These are phyloP conservation scores for Hemicrepidius hirtus DNA, from an alignment of 2,888 invertebrate species.

Conservation along the genomic window DNA sequence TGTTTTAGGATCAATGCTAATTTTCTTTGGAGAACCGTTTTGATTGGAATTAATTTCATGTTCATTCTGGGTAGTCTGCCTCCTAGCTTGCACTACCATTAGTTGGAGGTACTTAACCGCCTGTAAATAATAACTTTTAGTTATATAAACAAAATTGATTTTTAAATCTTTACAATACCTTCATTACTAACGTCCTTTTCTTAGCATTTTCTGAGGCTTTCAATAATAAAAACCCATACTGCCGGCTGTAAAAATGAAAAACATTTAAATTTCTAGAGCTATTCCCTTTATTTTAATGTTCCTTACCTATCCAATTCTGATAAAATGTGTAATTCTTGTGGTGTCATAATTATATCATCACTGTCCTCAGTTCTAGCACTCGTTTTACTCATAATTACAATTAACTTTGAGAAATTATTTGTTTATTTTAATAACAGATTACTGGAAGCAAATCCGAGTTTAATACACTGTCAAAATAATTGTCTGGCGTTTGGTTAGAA, in stretches of 20 bases:
- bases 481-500: too few species aligned
- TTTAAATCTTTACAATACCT: conserved; percentile 71
- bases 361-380: conserved; percentile 63
- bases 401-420: not conserved
- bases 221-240: conserved; percentile 92
- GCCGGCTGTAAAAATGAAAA: conserved; percentile 81
- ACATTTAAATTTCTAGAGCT: conserved; percentile 37
- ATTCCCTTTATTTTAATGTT: conserved; percentile 22
- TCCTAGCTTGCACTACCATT: conserved; percentile 87
- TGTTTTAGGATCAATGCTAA: conserved; percentile 90
- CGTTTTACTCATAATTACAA: conserved; percentile 65
- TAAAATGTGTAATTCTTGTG: conserved; percentile 89
- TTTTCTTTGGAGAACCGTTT: conserved; percentile 74
- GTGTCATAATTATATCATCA: conserved; percentile 75
- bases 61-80: conserved; percentile 68
- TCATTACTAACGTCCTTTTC: conserved; percentile 87
- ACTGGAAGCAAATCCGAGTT: too few species aligned
- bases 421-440: too few species aligned
- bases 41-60: conserved; percentile 66
- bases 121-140: conserved; percentile 67
- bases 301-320: conserved; percentile 90
- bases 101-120: conserved; percentile 90
- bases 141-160: not conserved
- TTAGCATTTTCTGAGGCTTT: conserved; percentile 87
- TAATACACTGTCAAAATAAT: too few species aligned